Base-by-base conservation (phyloP, 2,888 invertebrate species). In the Ophioninae sp. region DNA sequence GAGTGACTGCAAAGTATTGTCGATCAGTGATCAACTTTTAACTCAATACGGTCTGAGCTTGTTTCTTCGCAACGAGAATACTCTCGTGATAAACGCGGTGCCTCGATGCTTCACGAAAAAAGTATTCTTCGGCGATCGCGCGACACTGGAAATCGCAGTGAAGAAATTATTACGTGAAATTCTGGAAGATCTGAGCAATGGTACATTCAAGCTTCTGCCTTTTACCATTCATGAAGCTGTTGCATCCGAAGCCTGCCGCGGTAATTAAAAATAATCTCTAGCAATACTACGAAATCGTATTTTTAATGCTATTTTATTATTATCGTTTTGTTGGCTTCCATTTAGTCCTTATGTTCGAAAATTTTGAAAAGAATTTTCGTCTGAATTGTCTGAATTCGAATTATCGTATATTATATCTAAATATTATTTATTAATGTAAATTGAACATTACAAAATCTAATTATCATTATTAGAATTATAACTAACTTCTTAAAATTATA, bases 221-320 rank as follows among this genome's bases (percentile, higher is more conserved):
- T 92, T 90, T 74, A 91, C 93, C 0, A 92, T 95, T 39, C 93
- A 93, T 78, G 92, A 93, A 82, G 92, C 95, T 13, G 93, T 96
- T 50, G 95, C 95, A 88, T 94, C 94, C n/a, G 94, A 95, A 91
- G 96, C 96, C 59, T 96, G 96, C 89, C 94, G 94, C 91, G 95
- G 96, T 96, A 93, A 76, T 59, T 62, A 17, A 20, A 56, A 2
- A 41, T 17, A 37, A 23, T 64, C 3, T 30, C 6, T 21, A 7
- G 6, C 50, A 6, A 13, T 3, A n/a, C 5, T n/a, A 2, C 7
- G n/a, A 64, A 23, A 44, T 30, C 30, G 30, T 30, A 30, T 30
- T 30, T 30, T 30, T 41, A 41, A 6, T 41, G 41, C 8, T 8
- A 8, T 41, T 8, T 41, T 41, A 8, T 41, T 41, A 41, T 41